Evolutionary conservation across 2,888 invertebrate genomes (phyloP), one percentile per base, ranked within the genome.

Genomic region (Odontomyia ornata): DNA sequence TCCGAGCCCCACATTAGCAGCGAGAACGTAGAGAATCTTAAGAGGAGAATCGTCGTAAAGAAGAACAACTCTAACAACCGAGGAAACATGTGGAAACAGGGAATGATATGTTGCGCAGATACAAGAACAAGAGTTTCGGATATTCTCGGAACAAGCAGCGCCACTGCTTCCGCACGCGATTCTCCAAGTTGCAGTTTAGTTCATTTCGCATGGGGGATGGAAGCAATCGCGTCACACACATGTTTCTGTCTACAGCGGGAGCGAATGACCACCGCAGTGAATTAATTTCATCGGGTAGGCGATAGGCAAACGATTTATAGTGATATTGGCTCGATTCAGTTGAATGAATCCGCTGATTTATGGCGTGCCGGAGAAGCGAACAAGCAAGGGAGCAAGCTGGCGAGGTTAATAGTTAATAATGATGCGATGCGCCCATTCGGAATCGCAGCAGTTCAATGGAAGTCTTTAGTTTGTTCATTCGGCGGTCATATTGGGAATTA

Each of bases 321-420:
- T 28, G 18, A 72, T 72, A 56, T 52, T 56, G 46, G 4, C 18
- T 71, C 28, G 23, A 47, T 72, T 30, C 56, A 30, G 56, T 57
- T 57, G 72, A 72, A 56, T 57, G 67, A 46, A 46, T 67, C n/a
- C 23, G 72, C 72, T 72, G 27, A 72, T 72, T 56, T 72, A 72
- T 30, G 72, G 25, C 57, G 72, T 36, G 30, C 56, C 23, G 47
- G 47, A 7, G 67, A 23, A 23, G 69, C 21, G 18, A 11, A 1
- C 30, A n/a, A 43, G 18, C 9, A 25, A 46, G 18, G 25, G 1
- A 23, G 47, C 25, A 4, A 15, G 47, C 21, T 5, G 69, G 25
- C 13, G 69, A 23, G 47, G 46, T 47, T 69, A 69, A 69, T 69
- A 25, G 69, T 15, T 21, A 65, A 65, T 36, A 36, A 65, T 65